Base-by-base conservation (phyloP, 2,888 invertebrate species). In the Pheosia tremula region DNA sequence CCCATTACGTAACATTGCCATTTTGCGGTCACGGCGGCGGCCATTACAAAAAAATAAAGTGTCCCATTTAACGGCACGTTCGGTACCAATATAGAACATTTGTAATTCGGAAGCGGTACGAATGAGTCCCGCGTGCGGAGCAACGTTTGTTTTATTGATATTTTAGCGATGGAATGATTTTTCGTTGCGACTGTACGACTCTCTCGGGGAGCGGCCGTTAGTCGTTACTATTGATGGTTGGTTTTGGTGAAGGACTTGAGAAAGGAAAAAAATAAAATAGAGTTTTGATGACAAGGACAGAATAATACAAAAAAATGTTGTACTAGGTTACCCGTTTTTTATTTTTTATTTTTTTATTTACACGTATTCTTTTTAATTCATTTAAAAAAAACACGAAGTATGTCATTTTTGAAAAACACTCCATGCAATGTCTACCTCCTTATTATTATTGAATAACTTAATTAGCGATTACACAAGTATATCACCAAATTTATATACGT, bases 131-230 rank as follows among this genome's bases (percentile, higher is more conserved):
- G 64, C 66, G 78, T 72, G 78, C 71, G 74, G 74, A 67, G 74
- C 65, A 72, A 66, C 75, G 78, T 39, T 36, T 92, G 87, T 91
- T 93, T 93, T 93, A 93, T 93, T 93, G 93, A 93, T 92, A 93
- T 93, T 93, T 93, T 89, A 89, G 86, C 86, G 82, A 77, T 70
- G 88, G 91, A 91, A 93, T 93, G 91, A 92, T 93, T 91, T 91
- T 84, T 85, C 85, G 88, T 84, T 72, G 77, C 72, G 83, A 85
- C 85, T 82, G 74, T 84, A 92, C 84, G 89, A 84, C 83, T 80
- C 91, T 89, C 91, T 59, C 69, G 89, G 88, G 92, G 85, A 76
- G 77, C 80, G 76, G 78, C 83, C 85, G 87, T 87, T 88, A 81
- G 82, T 91, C 85, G 87, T 87, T 88, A 81, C 81, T 91, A 90